Percentiles rank a stretch among this genome's conserved stretches.
These are phyloP conservation scores for Parazoanthus darwini DNA, from an alignment of 92 coral and sea anemone species.

Conservation along the genomic window DNA sequence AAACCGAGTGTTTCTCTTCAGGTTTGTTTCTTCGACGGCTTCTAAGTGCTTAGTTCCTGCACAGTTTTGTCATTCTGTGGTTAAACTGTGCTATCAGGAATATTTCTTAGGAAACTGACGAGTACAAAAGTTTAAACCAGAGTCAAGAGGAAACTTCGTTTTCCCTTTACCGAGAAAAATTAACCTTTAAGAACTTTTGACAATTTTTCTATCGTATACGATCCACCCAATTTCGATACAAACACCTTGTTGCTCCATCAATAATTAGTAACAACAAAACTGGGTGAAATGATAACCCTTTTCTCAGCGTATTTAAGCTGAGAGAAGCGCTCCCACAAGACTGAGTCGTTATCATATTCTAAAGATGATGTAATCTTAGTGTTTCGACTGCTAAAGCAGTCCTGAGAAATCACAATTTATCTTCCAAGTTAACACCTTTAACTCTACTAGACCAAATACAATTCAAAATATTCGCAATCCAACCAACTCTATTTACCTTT, in stretches of 20 bases:
- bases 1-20: no score
- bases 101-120: no score
- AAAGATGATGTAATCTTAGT: slow-evolving; percentile 12
- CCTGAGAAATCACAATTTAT: not conserved
- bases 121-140: not conserved
- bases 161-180: not conserved
- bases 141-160: not conserved
- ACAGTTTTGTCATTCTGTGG: not conserved
- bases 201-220: no score
- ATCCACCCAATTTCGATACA: not conserved
- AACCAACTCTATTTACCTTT: not conserved
- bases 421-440: not conserved
- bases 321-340: not conserved
- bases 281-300: not conserved
- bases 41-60: not conserved
- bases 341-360: slow-evolving; percentile 9
- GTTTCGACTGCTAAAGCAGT: not conserved
- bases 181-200: not conserved
- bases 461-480: not conserved
- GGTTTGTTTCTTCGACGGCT: not conserved
- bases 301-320: not conserved
- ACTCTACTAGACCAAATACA: not conserved
- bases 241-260: not conserved
- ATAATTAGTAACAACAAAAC: not conserved
- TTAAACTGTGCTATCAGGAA: not conserved